A percentile compares a stretch with the other conserved stretches of the same genome.
Evolutionary conservation across 1,140 invertebrate genomes (phyloP).

Genomic region (Dendrolimus punctatus): DNA sequence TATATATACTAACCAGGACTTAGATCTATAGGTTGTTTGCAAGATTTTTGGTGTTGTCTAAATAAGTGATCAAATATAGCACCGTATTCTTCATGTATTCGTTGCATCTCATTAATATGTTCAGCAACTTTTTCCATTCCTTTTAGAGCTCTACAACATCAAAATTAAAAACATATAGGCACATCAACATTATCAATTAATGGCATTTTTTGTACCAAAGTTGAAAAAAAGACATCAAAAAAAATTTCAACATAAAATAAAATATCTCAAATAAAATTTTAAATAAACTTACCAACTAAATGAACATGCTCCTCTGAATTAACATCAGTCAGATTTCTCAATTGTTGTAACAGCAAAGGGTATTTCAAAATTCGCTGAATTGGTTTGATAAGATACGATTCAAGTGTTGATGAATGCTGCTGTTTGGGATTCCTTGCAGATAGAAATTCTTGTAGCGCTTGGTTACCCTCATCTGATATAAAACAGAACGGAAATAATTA

Average conservation of each 20-base stretch:
- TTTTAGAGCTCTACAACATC: slow-evolving; percentile 85
- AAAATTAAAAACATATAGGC: too few species aligned
- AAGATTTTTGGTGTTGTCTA: slow-evolving; percentile 94
- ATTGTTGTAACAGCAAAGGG: slow-evolving; percentile 94
- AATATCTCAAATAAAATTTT: not conserved
- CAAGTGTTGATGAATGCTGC: slow-evolving; percentile 96
- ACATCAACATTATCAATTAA: too few species aligned
- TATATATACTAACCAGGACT: slow-evolving; percentile 80
- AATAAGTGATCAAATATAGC: slow-evolving; percentile 97
- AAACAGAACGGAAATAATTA: slow-evolving; percentile 7
- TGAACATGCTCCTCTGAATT: slow-evolving; percentile 95
- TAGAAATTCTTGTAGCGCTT: slow-evolving; percentile 95
- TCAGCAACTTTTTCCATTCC: slow-evolving; percentile 99
- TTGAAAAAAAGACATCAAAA: not conserved
- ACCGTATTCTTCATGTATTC: slow-evolving; percentile 99
- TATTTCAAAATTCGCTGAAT: slow-evolving; percentile 99
- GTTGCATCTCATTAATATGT: slow-evolving; percentile 99
- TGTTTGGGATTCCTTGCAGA: slow-evolving; percentile 94
- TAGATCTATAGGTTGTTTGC: slow-evolving; percentile 94
- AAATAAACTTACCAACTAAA: slow-evolving; percentile 80
- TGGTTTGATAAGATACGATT: slow-evolving; percentile 99
- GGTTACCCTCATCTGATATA: slow-evolving; percentile 91
- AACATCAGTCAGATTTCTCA: slow-evolving; percentile 93
- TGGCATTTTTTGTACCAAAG: too few species aligned
- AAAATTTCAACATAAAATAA: not conserved